Base-by-base conservation (phyloP, 2,888 invertebrate genomes). In the Drosophila rubida region DNA sequence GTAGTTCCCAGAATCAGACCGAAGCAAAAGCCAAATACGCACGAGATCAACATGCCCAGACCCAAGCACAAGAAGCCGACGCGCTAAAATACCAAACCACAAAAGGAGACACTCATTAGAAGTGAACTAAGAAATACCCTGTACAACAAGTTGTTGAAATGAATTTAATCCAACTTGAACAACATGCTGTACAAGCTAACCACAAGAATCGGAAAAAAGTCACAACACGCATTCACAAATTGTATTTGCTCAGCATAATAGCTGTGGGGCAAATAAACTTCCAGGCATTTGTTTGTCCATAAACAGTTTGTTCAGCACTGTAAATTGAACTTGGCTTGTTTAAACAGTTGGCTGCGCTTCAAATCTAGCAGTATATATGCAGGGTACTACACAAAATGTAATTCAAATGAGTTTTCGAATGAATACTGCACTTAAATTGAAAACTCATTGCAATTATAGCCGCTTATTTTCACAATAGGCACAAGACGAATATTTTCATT, bases 11-110 rank as follows among this genome's bases (percentile, higher is more conserved):
- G 92, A 66, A 96, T 94, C 2, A 96, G 92, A 8, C 96, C 96
- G 84, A 96, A 95, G 74, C 96, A 93, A 80, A 96, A 96, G n/a
- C 96, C 97, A 89, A 95, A 95, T 0, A 95, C 69, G 45, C 96
- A 92, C 11, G 97, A 97, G n/a, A 96, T 91, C 0, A 94, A 90
- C 93, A 97, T 95, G 32, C 96, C 96, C 14, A 95, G 90, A 1
- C 94, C 87, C 64, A 96, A 93, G 71, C 95, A 94, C 65, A 94
- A 94, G 37, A 96, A 93, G 2, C 97, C 97, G 63, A 95, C 93
- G 80, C 93, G 93, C 78, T 95, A 93, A 6, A 27, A 25, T 8
- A n/a, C 78, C 95, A 93, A 6, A 27, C 19, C 6, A n/a, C n/a
- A 27, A 35, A 8, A 32, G 2, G 2, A 30, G 16, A 37, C 9